Conservation (phyloP, 2,113 vertebrate genomes). For the Sapayoa aenigma region DNA sequence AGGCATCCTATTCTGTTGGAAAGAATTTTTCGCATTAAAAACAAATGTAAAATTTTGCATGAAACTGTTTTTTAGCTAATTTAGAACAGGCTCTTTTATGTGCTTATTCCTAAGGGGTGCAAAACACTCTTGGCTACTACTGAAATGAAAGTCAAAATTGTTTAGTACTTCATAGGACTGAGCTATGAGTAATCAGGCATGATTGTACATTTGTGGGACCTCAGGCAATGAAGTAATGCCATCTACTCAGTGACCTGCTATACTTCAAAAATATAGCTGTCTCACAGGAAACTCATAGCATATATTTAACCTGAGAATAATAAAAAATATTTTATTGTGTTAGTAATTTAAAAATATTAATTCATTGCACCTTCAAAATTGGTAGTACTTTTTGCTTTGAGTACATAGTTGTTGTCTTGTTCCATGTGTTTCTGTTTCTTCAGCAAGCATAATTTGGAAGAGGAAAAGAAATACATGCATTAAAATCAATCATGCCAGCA, state of each 20-base stretch:
- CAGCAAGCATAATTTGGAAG: not conserved
- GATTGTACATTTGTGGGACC: not conserved
- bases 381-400: not conserved
- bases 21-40: not conserved
- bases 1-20: not conserved
- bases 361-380: not conserved
- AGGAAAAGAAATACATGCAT: not conserved
- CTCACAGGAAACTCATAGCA: not conserved
- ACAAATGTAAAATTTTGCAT: not conserved
- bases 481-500: not conserved
- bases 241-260: not conserved
- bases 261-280: not conserved
- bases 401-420: not conserved
- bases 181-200: not conserved
- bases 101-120: not conserved
- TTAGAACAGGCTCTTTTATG: not conserved
- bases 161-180: not conserved
- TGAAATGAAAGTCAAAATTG: not conserved
- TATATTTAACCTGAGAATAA: not conserved
- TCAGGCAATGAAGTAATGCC: not conserved
- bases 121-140: not conserved
- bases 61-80: not conserved
- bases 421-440: not conserved
- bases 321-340: not conserved
- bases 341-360: not conserved